phyloP scores from a whole-genome alignment of 2,888 invertebrate genomes.

The Torymus aiolomorphi region DNA sequence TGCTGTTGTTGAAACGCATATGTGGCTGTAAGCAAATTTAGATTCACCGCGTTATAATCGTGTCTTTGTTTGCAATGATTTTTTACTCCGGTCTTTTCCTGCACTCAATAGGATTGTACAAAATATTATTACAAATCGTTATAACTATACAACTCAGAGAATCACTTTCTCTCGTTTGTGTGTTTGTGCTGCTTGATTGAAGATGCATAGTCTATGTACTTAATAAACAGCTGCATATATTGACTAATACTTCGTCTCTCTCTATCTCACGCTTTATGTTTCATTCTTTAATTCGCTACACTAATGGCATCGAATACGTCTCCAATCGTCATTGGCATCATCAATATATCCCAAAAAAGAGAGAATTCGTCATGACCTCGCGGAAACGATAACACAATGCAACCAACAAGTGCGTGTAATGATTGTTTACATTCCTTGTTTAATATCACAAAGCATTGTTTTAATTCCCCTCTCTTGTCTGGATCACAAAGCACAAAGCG shows the following conservation, averaged over 20 bases:
- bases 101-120: conserved; percentile 37
- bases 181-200: conserved; percentile 49
- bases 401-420: conserved; percentile 44
- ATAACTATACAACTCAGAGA: conserved; percentile 53
- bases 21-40: conserved; percentile 24
- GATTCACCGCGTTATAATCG: conserved; percentile 9
- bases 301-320: conserved; percentile 11
- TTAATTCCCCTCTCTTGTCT: conserved; percentile 21
- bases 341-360: conserved; percentile 4
- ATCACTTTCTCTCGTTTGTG: conserved; percentile 37
- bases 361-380: conserved; percentile 40
- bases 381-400: conserved; percentile 46
- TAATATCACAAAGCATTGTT: conserved; percentile 56
- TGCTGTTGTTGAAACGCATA: conserved; percentile 9
- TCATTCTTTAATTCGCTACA: conserved; percentile 14
- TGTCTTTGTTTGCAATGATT: neutral
- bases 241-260: conserved; percentile 19
- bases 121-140: conserved; percentile 55
- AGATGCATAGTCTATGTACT: conserved; percentile 37
- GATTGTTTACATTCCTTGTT: conserved; percentile 34
- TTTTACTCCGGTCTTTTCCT: conserved; percentile 3
- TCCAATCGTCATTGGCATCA: conserved; percentile 19
- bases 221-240: conserved; percentile 22
- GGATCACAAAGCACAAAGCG: conserved; percentile 31
- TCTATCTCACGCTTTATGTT: conserved; percentile 11